Evolutionary conservation across 35 echinoderm and acorn worm genomes (phyloP).

Genomic region (Patiria miniata): DNA sequence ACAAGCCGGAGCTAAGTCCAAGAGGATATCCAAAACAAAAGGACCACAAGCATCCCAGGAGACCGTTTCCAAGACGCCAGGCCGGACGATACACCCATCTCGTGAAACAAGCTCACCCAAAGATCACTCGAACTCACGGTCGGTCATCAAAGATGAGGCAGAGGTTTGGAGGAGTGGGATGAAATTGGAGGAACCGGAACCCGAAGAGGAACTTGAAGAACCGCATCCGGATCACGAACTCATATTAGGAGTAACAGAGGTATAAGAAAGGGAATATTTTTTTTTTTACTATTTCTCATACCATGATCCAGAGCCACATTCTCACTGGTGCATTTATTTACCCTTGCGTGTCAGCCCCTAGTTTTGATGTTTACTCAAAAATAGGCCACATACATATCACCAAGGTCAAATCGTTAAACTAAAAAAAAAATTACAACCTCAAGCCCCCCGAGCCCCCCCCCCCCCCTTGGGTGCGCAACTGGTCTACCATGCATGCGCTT

Average conservation of each 20-base stretch:
- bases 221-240: neutral
- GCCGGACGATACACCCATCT: neutral
- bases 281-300: neutral
- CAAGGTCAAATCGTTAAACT: too few relatives aligned
- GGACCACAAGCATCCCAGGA: neutral
- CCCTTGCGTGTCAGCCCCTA: too few relatives aligned
- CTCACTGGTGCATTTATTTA: too few relatives aligned
- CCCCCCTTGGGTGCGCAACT: too few relatives aligned
- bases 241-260: slow-evolving; percentile 15
- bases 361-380: too few relatives aligned
- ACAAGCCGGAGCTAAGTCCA: neutral
- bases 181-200: neutral
- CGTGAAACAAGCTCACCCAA: neutral
- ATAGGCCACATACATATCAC: too few relatives aligned
- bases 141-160: neutral
- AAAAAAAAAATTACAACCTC: too few relatives aligned
- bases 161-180: neutral
- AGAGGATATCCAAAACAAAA: neutral
- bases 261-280: neutral
- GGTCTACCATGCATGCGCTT: too few relatives aligned
- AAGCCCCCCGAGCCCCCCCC: too few relatives aligned
- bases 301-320: neutral
- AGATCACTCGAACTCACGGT: too few relatives aligned
- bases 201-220: neutral
- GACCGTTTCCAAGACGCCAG: neutral